phyloP scores from a whole-genome alignment of 2,888 invertebrate species.

The Eustalomyia histrio region DNA sequence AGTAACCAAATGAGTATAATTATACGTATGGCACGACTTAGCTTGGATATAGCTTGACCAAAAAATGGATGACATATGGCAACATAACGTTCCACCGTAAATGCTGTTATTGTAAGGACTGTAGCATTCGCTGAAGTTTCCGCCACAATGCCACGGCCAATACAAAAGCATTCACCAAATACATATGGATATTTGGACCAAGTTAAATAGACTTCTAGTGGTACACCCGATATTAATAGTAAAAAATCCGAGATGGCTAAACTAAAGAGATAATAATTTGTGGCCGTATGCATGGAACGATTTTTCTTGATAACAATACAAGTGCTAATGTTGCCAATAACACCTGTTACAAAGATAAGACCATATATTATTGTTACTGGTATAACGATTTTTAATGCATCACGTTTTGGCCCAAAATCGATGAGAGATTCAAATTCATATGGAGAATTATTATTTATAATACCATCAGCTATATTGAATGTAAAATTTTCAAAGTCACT shows the following conservation, averaged over 20 bases:
- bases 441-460: neutral
- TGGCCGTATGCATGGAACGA: conserved; percentile 90
- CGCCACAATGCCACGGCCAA: conserved; percentile 87
- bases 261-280: conserved; percentile 91
- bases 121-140: conserved; percentile 91
- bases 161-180: conserved; percentile 89
- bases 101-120: conserved; percentile 89
- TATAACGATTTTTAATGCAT: conserved; percentile 82
- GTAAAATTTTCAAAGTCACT: conserved; percentile 25
- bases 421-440: conserved; percentile 35
- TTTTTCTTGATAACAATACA: conserved; percentile 91
- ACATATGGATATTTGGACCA: conserved; percentile 89
- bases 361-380: conserved; percentile 88
- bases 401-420: conserved; percentile 82
- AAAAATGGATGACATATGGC: conserved; percentile 84
- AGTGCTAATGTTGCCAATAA: conserved; percentile 90
- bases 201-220: conserved; percentile 89
- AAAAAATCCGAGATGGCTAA: conserved; percentile 91
- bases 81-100: conserved; percentile 88
- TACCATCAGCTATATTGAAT: neutral
- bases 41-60: conserved; percentile 89
- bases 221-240: conserved; percentile 84
- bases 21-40: conserved; percentile 89
- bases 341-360: conserved; percentile 88
- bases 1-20: conserved; percentile 88